These are phyloP conservation scores for Heliangelus exortis DNA, from an alignment of 2,797 vertebrate species.

Conservation along the genomic window DNA sequence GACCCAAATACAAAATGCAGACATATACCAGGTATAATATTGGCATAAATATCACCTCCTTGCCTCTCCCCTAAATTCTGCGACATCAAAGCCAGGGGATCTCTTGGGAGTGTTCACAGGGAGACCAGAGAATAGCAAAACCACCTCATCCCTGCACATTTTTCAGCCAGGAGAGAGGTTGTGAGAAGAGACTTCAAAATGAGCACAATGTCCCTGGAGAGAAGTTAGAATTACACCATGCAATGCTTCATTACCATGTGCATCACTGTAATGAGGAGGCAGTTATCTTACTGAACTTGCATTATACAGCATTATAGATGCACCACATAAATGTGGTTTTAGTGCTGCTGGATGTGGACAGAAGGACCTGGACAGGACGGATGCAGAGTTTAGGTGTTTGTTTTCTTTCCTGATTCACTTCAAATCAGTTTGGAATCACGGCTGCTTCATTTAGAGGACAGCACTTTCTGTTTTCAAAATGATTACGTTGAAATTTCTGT, in stretches of 20 bases:
- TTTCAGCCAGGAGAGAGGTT: slow-evolving; percentile 4
- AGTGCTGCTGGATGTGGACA: background rate
- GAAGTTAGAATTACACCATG: slow-evolving; percentile 15
- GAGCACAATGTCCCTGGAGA: slow-evolving; percentile 6
- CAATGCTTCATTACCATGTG: slow-evolving; percentile 58
- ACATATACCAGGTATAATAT: background rate
- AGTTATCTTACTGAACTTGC: background rate
- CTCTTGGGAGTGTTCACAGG: slow-evolving; percentile 3
- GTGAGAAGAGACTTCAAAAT: slow-evolving; percentile 3
- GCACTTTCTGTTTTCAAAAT: background rate
- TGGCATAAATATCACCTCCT: slow-evolving; percentile 12
- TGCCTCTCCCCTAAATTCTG: background rate
- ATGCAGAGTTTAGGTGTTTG: background rate
- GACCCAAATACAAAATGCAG: slow-evolving; percentile 27
- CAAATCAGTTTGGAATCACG: slow-evolving; percentile 19
- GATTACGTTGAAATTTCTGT: background rate
- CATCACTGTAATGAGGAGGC: slow-evolving; percentile 44
- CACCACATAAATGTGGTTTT: background rate
- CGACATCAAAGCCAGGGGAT: slow-evolving; percentile 43
- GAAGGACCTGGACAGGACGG: background rate
- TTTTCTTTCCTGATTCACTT: background rate
- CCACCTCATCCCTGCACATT: slow-evolving; percentile 5
- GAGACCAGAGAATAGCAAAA: slow-evolving; percentile 9
- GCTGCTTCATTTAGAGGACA: slow-evolving; percentile 19
- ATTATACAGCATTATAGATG: background rate